A percentile compares a stretch with the other conserved stretches of the same genome.
Conservation (phyloP, 1,140 invertebrate species). For the Zaprionus tsacasi region DNA sequence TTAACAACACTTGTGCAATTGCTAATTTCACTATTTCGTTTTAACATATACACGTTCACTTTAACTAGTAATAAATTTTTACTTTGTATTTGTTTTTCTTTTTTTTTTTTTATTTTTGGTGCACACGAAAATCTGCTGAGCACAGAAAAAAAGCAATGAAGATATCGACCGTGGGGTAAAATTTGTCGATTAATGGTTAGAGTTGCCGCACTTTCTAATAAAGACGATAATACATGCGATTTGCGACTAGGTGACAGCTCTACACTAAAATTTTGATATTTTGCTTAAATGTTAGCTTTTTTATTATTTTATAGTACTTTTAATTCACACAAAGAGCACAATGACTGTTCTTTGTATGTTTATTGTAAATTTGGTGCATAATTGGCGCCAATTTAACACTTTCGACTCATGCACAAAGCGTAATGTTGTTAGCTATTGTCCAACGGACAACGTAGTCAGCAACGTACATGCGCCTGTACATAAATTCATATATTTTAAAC, state of each 20-base stretch:
- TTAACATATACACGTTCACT: constrained; percentile 33
- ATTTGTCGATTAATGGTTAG: constrained; percentile 65
- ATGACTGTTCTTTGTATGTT: background rate
- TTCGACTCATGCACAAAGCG: constrained; percentile 17
- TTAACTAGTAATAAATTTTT: constrained; percentile 41
- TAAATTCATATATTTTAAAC: constrained; percentile 12
- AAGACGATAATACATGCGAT: constrained; percentile 23
- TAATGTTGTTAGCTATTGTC: constrained; percentile 59
- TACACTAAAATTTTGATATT: constrained; percentile 68
- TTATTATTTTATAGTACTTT: constrained; percentile 24
- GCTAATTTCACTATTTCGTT: constrained; percentile 30
- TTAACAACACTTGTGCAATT: constrained; percentile 39
- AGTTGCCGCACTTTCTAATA: constrained; percentile 34
- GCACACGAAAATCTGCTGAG: constrained; percentile 67
- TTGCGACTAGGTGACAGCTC: constrained; percentile 49
- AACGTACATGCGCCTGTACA: constrained; percentile 19
- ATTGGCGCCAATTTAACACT: background rate
- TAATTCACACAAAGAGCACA: background rate
- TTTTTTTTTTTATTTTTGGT: constrained; percentile 58
- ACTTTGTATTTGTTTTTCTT: constrained; percentile 50
- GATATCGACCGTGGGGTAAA: constrained; percentile 69
- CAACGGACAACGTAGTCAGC: constrained; percentile 60
- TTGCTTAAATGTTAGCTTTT: constrained; percentile 55
- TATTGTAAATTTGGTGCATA: background rate
- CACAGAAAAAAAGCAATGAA: constrained; percentile 63